These are phyloP conservation scores for Dasysyrphus tricinctus DNA, from an alignment of 2,888 invertebrate genomes.

Conservation along the genomic window DNA sequence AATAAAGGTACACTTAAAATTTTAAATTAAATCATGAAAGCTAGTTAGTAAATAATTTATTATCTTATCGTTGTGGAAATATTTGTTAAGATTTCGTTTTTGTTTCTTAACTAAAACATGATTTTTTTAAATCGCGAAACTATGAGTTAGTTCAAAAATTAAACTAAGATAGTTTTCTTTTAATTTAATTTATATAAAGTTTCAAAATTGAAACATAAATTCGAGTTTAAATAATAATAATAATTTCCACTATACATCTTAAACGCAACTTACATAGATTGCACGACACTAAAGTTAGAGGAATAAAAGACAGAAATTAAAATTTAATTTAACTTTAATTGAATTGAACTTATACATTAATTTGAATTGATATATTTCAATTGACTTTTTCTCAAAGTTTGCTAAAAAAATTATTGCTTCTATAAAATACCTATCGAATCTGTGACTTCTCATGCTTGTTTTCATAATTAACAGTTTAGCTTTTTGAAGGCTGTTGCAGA, in stretches of 20 bases:
- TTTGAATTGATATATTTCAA: too few relatives aligned
- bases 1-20: neutral
- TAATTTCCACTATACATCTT: neutral
- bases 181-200: neutral
- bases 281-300: neutral
- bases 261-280: neutral
- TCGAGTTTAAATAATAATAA: neutral
- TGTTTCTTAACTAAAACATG: neutral
- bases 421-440: neutral
- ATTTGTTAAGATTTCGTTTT: neutral
- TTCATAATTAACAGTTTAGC: neutral
- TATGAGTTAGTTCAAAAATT: neutral
- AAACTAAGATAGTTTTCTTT: neutral
- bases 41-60: neutral
- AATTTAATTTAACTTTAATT: neutral
- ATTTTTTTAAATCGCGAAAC: neutral
- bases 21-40: neutral
- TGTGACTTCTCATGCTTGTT: neutral
- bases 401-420: neutral
- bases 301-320: neutral
- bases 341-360: neutral
- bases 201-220: neutral
- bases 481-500: neutral
- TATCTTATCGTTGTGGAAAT: neutral
- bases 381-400: too few relatives aligned